A percentile compares a stretch with the other conserved stretches of the same genome.
Conservation (phyloP, 2,113 vertebrate genomes). For the Greenwoodochromis staneri region DNA sequence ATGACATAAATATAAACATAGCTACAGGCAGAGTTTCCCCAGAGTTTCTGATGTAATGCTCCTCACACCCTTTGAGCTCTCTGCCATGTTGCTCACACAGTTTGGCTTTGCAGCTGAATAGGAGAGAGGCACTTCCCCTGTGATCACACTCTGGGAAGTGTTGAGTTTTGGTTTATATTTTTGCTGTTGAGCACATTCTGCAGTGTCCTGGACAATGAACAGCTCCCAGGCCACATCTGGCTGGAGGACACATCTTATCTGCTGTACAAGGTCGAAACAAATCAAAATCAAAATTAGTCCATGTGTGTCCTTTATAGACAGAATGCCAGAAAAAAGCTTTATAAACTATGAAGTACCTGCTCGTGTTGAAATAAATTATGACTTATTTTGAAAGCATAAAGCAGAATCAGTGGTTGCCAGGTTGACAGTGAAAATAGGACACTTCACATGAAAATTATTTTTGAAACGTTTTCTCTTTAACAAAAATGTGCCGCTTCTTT, state of each 20-base stretch:
- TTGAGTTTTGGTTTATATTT: not conserved
- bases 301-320: not conserved
- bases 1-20: slow-evolving; percentile 39
- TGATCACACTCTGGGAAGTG: not conserved
- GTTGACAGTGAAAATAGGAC: not conserved
- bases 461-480: not conserved
- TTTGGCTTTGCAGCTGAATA: not conserved
- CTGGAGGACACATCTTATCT: not conserved
- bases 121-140: not conserved
- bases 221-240: not conserved
- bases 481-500: not conserved
- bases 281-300: not conserved
- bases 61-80: slow-evolving; percentile 4
- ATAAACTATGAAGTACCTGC: not conserved
- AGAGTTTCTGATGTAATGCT: slow-evolving; percentile 25
- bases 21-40: slow-evolving; percentile 20
- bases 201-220: not conserved
- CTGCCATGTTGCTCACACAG: not conserved
- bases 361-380: not conserved
- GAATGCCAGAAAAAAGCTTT: not conserved
- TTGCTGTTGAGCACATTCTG: not conserved
- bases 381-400: not conserved
- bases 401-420: accelerated
- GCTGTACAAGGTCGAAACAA: not conserved
- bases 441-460: not conserved